A percentile compares a stretch with the other conserved stretches of the same genome.
Conservation (phyloP, 2,888 invertebrate genomes). For the Leucania comma region DNA sequence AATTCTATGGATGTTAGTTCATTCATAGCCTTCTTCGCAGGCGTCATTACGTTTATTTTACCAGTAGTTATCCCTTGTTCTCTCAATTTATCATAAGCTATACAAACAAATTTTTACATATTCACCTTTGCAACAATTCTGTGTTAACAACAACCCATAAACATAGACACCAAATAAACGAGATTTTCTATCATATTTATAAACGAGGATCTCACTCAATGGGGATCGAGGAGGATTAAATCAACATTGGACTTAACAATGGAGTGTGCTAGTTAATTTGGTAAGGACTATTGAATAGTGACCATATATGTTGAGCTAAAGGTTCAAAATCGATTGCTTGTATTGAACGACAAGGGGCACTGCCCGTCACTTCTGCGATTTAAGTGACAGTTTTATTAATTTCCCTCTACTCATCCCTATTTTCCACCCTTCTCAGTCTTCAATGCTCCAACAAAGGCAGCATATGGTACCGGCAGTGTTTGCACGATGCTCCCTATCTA, state of each 20-base stretch:
- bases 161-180: conserved; percentile 49
- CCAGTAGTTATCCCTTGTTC: conserved; percentile 67
- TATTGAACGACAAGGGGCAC: conserved; percentile 78
- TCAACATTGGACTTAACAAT: conserved; percentile 87
- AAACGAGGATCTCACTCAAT: conserved; percentile 82
- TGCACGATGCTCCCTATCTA: conserved; percentile 64
- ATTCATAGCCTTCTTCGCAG: conserved; percentile 76
- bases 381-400: conserved; percentile 95
- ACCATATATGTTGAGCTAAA: conserved; percentile 71
- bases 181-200: conserved; percentile 78
- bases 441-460: conserved; percentile 84
- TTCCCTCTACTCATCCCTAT: conserved; percentile 90
- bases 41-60: conserved; percentile 82
- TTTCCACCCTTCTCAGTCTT: conserved; percentile 85
- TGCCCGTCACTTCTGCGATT: conserved; percentile 88
- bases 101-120: conserved; percentile 19
- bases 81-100: conserved; percentile 65
- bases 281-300: conserved; percentile 64
- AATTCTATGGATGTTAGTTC: conserved; percentile 88
- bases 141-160: conserved; percentile 27
- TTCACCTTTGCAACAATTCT: neutral
- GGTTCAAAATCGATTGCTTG: conserved; percentile 74
- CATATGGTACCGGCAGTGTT: conserved; percentile 83
- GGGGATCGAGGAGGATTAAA: conserved; percentile 84
- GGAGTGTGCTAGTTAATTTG: conserved; percentile 77